These are phyloP conservation scores for Falco novaeseelandiae DNA, from an alignment of 2,797 vertebrate species.

Conservation along the genomic window DNA sequence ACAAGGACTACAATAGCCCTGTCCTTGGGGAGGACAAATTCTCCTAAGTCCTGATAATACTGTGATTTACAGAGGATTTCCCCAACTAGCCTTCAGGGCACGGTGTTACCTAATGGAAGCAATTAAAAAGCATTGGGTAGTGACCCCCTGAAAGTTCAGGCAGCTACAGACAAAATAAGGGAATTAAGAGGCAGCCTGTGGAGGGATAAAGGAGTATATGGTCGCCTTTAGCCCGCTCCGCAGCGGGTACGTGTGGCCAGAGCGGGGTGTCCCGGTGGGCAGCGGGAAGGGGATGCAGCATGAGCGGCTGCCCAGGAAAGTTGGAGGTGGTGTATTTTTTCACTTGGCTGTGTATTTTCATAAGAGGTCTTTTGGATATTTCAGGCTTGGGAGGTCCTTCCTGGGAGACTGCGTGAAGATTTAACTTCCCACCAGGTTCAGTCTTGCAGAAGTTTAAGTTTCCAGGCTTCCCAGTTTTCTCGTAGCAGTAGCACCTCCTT, in stretches of 20 bases:
- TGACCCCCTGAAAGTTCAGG: conserved; percentile 23
- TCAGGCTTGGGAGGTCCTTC: neutral
- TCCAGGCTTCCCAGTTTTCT: neutral
- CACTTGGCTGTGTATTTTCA: neutral
- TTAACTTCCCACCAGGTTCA: neutral
- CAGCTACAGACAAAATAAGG: neutral
- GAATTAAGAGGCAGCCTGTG: neutral
- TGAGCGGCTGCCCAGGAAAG: neutral
- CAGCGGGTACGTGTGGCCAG: fast-evolving
- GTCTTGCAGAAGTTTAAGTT: neutral
- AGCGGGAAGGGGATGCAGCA: fast-evolving
- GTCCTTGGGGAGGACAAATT: conserved; percentile 35
- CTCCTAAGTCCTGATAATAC: conserved; percentile 8
- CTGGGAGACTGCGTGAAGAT: neutral
- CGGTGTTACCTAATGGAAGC: neutral
- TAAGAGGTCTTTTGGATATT: neutral
- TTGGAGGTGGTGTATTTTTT: neutral
- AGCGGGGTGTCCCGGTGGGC: fast-evolving
- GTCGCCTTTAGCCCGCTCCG: fast-evolving
- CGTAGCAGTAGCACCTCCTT: neutral
- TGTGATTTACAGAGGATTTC: conserved; percentile 29
- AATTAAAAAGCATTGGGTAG: conserved; percentile 34
- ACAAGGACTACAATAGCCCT: neutral
- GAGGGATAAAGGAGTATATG: fast-evolving
- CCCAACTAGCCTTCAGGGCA: neutral